A percentile compares a stretch with the other conserved stretches of the same genome.
These are phyloP conservation scores for Liopterus haemorrhoidalis DNA, from an alignment of 2,888 invertebrate genomes.

Conservation along the genomic window DNA sequence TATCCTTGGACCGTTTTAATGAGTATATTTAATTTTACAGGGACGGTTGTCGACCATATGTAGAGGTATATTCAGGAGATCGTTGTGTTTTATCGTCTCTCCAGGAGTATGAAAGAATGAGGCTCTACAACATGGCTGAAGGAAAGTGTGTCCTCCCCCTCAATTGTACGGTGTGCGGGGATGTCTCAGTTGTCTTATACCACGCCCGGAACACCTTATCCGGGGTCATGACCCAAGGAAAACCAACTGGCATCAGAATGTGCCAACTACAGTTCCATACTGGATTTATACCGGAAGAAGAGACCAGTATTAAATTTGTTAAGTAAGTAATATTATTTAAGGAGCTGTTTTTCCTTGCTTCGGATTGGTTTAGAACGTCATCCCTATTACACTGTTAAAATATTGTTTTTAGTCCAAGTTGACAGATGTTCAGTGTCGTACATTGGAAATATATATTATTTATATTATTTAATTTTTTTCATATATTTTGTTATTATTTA, in stretches of 20 bases:
- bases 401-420: too few species aligned
- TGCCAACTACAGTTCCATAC: conserved; percentile 85
- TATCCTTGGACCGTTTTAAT: too few species aligned
- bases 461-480: too few species aligned
- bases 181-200: conserved; percentile 73
- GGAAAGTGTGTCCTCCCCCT: conserved; percentile 64
- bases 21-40: conserved; percentile 47
- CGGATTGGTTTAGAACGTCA: too few species aligned
- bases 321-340: conserved; percentile 48
- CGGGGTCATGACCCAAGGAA: conserved; percentile 57
- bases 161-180: conserved; percentile 75
- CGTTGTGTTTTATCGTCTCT: conserved; percentile 73
- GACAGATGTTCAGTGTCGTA: too few species aligned
- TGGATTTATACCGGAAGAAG: conserved; percentile 71
- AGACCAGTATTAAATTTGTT: conserved; percentile 68
- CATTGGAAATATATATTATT: too few species aligned
- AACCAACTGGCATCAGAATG: conserved; percentile 77
- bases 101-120: conserved; percentile 86
- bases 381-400: too few species aligned
- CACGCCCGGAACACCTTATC: conserved; percentile 84
- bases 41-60: conserved; percentile 89
- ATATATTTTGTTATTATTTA: too few species aligned
- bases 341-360: too few species aligned
- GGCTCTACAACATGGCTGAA: conserved; percentile 63
- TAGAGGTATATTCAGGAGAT: conserved; percentile 87